Evolutionary conservation across 2,888 invertebrate genomes (phyloP).

Genomic region (Choristoneura rosaceana): DNA sequence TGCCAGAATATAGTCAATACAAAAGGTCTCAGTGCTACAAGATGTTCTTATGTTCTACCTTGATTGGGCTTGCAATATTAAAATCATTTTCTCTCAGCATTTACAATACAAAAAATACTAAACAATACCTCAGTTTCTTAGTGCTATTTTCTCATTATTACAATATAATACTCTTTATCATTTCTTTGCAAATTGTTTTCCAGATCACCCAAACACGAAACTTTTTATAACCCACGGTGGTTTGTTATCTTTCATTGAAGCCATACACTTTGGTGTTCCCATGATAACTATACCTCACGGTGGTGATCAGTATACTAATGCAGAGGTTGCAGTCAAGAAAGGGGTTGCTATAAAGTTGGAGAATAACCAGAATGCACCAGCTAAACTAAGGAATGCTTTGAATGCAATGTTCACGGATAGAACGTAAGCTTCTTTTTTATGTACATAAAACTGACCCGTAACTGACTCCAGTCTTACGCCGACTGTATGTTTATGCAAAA

Average conservation of each 20-base stretch:
- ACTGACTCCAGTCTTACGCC: too few species aligned
- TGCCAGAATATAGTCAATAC: too few species aligned
- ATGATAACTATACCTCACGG: slow-evolving; percentile 41
- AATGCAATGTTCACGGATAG: slow-evolving; percentile 21
- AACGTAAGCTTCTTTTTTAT: slow-evolving; percentile 17
- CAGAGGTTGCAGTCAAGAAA: slow-evolving; percentile 33
- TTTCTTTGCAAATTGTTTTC: background rate
- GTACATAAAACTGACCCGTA: too few species aligned
- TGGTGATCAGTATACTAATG: slow-evolving; percentile 44
- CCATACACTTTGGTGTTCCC: slow-evolving; percentile 46
- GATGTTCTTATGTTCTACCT: too few species aligned
- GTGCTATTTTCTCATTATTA: too few species aligned
- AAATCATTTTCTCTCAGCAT: too few species aligned
- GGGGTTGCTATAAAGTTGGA: slow-evolving; percentile 36
- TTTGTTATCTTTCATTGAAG: slow-evolving; percentile 43
- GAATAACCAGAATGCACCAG: slow-evolving; percentile 18
- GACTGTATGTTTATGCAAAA: too few species aligned
- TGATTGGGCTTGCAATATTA: too few species aligned
- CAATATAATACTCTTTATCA: too few species aligned
- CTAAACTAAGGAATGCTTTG: slow-evolving; percentile 21
- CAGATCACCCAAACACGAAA: slow-evolving; percentile 45
- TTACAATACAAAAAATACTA: too few species aligned
- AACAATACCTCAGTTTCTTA: too few species aligned
- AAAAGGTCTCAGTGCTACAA: too few species aligned
- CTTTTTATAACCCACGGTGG: slow-evolving; percentile 46